Base-by-base conservation (phyloP, 2,888 invertebrate genomes). In the Terebella lapidaria region DNA sequence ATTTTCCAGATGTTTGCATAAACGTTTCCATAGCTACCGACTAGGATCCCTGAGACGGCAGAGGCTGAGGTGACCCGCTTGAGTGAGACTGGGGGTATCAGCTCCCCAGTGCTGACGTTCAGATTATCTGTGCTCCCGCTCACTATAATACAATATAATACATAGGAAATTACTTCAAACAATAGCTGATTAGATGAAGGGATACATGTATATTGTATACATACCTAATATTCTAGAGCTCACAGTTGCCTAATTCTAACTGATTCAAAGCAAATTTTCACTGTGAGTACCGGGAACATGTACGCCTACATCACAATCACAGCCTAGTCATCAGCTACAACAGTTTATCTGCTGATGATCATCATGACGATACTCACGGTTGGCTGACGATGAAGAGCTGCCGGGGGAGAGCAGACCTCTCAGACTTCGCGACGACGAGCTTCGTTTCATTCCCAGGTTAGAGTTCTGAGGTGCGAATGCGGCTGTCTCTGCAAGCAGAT, bases 1-100 rank as follows among this genome's bases (percentile, higher is more conserved):
- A 89, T 88, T 69, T 86, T 85, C 95, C 95, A 97, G 60, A 96
- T 85, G 81, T 91, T 91, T 81, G 88, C 47, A 81, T 94, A 94
- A 59, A 94, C 90, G 25, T 56, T 59, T 15, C 63, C 56, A 26
- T 60, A 28, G 58, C 61, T 47, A 2, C 63, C 60, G 18, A 45
- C 46, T 5, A 59, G 18, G 10, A 64, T 20, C 3, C 60, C 58
- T 4, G 59, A 27, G 18, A 66, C 10, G 2, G 66, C 72, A 2
- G 70, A 68, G 35, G 64, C 68, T 1, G 74, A 73, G 5, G 71
- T 61, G 24, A 70, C 70, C 3, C 73, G 66, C 29, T 70, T 68
- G 29, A 73, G 51, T n/a, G 61, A 27, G 4, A 29, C 5, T 22
- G 20, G 57, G 52, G 27, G 27, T 25, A 24, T 3, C 24, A 59